Base-by-base conservation (phyloP, 2,888 invertebrate genomes). In the Epistrophella euchroma region DNA sequence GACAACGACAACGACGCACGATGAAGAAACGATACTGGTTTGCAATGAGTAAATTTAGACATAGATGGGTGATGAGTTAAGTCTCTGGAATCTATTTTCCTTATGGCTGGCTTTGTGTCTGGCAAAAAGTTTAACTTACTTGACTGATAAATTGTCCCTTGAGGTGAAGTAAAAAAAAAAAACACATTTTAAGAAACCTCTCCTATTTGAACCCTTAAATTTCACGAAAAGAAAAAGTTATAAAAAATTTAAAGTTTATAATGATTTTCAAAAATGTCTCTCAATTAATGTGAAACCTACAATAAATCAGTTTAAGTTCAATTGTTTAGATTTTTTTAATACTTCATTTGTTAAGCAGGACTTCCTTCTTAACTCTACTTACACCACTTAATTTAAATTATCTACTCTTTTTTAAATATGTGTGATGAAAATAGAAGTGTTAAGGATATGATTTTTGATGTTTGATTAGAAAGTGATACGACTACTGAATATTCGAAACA, bases 101-200 rank as follows among this genome's bases (percentile, higher is more conserved):
- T 50, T n/a, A n/a, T 50, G 45, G 37, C 2, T 55, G 28, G 45
- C 64, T 56, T 64, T 71, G 52, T 64, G 71, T 64, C 40, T 64
- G 25, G 32, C 3, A 25, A 47, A 62, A 71, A 62, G 47, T 79
- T 79, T 50, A 47, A 37, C 72, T 72, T 35, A 62, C 64, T 66
- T 64, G 2, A 64, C n/a, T 64, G 72, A 78, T 47, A 55, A 78
- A 56, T 64, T 64, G 64, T 66, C 43, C 72, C 55, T 64, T 35
- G 28, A 71, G 35, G 13, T 45, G 13, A 62, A 62, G 32, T 35
- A 35, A 28, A 58, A 35, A 58, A 35, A 11, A 35, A 22, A 50
- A 50, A 22, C 22, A 50, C 13, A 4, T 50, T 22, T 50, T 17
- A 10, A 15, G 4, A 5, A 13, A 11, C 9, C 2, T 32, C 10